Base-by-base conservation (phyloP, 1,140 invertebrate genomes). In the Cepaea nemoralis region DNA sequence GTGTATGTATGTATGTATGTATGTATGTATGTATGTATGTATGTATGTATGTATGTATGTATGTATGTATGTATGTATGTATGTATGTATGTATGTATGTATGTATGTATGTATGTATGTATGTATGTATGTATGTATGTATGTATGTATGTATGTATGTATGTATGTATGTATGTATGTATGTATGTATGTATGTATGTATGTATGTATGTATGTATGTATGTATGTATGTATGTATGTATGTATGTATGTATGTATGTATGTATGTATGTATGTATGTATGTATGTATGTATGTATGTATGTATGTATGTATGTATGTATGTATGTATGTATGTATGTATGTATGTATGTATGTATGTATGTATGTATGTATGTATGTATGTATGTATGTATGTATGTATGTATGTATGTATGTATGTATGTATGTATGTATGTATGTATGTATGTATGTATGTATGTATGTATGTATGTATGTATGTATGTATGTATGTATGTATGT, bases 1-100 rank as follows among this genome's bases (percentile, higher is more conserved):
- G n/a, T 55, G n/a, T n/a, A 55, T 55, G n/a, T 55, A 55, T n/a
- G n/a, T 55, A 55, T 55, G n/a, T n/a, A 55, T 55, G n/a, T 55
- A 55, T n/a, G n/a, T 55, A 55, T n/a, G n/a, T n/a, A 55, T 55
- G n/a, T 55, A 55, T n/a, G n/a, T 55, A 55, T 55, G n/a, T n/a
- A 55, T 55, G n/a, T 55, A 55, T n/a, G n/a, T 55, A 55, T 55
- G n/a, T n/a, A 55, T 55, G n/a, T 55, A 55, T n/a, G n/a, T 55
- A 55, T 55, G n/a, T n/a, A 55, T 55, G n/a, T 55, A 55, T 55
- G n/a, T 55, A 55, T n/a, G n/a, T 55, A 55, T 55, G n/a, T n/a
- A 55, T 55, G n/a, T 55, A 55, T n/a, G n/a, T 55, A 55, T 55
- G n/a, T n/a, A 55, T 55, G n/a, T 55, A 55, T n/a, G n/a, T 55